These are phyloP conservation scores for Gonioctena quinquepunctata DNA, from an alignment of 1,140 invertebrate genomes.

Conservation along the genomic window DNA sequence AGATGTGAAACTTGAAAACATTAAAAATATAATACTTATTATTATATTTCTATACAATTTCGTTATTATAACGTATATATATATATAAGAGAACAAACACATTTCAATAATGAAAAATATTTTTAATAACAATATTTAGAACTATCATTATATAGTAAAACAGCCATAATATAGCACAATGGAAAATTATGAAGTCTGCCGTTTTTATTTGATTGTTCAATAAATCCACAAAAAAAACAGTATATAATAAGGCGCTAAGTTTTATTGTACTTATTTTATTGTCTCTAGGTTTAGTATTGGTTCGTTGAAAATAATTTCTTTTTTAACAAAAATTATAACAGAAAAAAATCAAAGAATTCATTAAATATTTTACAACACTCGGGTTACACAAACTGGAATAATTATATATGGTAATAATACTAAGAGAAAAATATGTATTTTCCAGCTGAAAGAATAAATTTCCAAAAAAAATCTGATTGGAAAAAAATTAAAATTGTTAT, in stretches of 20 bases:
- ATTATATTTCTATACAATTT: background rate
- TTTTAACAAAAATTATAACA: no score
- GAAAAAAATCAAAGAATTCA: no score
- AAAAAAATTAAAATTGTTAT: no score
- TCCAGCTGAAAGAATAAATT: no score
- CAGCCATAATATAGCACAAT: slow-evolving; percentile 23
- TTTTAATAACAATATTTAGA: background rate
- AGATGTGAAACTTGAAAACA: background rate
- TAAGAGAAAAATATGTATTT: no score
- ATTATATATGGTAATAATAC: no score
- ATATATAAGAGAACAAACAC: background rate
- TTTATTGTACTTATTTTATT: background rate
- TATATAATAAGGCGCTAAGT: no score
- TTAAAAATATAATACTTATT: background rate
- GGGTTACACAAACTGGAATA: no score
- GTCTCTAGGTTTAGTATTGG: no score
- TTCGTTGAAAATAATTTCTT: no score
- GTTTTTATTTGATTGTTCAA: background rate
- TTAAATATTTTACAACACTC: no score
- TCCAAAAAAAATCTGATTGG: no score
- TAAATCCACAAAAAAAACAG: background rate
- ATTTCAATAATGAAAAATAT: slow-evolving; percentile 14
- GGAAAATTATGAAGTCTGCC: background rate
- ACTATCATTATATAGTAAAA: slow-evolving; percentile 2
- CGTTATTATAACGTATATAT: background rate